Evolutionary conservation across 2,888 invertebrate species (phyloP).

Genomic region (Adelognathus sp.): DNA sequence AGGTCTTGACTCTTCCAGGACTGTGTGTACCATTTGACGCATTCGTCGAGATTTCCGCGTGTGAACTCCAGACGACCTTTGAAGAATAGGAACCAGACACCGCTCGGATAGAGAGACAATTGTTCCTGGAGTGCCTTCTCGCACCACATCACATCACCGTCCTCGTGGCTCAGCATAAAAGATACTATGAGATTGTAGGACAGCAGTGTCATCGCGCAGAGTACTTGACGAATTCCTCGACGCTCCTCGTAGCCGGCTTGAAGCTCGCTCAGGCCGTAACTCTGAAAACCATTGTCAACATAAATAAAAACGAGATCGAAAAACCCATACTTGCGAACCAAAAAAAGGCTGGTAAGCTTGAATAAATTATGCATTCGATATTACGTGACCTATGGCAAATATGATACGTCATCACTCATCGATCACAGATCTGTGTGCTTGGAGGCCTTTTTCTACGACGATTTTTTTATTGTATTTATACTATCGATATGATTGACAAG

Average conservation of each 20-base stretch:
- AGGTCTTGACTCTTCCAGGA: slow-evolving; percentile 91
- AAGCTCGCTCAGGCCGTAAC: slow-evolving; percentile 88
- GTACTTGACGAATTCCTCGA: slow-evolving; percentile 90
- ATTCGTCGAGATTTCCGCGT: slow-evolving; percentile 88
- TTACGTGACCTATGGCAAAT: no score
- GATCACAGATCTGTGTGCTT: no score
- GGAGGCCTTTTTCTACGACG: no score
- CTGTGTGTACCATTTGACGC: slow-evolving; percentile 89
- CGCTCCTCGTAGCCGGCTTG: slow-evolving; percentile 87
- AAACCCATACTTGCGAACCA: no score
- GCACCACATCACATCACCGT: slow-evolving; percentile 90
- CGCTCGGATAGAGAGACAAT: slow-evolving; percentile 89
- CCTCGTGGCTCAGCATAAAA: slow-evolving; percentile 90
- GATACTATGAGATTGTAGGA: slow-evolving; percentile 93
- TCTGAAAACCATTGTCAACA: slow-evolving; percentile 81
- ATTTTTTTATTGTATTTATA: no score
- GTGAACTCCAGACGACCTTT: slow-evolving; percentile 93
- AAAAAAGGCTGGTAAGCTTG: no score
- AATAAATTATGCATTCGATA: no score
- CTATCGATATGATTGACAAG: no score
- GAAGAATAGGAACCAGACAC: slow-evolving; percentile 96
- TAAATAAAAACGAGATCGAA: background rate
- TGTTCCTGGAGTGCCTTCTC: slow-evolving; percentile 89
- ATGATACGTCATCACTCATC: no score
- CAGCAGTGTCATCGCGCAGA: slow-evolving; percentile 93